A percentile compares a stretch with the other conserved stretches of the same genome.
Conservation (phyloP, 2,797 vertebrate species). For the Telmatherina bonti region DNA sequence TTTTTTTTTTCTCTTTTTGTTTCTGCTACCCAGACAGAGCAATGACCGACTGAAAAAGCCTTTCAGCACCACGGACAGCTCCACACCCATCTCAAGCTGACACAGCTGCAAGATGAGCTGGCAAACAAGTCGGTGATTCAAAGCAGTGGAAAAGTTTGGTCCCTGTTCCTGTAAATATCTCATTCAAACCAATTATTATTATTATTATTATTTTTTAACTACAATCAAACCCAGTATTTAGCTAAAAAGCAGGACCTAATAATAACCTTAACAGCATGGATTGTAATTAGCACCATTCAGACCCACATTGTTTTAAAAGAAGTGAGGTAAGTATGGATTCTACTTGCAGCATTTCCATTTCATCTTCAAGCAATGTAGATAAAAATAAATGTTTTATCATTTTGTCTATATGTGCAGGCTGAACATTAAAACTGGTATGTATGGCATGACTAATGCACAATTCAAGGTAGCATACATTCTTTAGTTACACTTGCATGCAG, state of each 20-base stretch:
- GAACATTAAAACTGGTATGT: background rate
- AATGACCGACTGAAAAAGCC: background rate
- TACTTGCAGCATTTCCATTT: background rate
- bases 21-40: conserved; percentile 12
- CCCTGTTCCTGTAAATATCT: conserved; percentile 2
- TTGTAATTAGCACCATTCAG: background rate
- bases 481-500: background rate
- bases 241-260: conserved; percentile 15
- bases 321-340: background rate
- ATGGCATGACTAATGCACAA: background rate
- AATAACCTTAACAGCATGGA: background rate
- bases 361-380: background rate
- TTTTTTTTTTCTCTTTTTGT: conserved; percentile 29
- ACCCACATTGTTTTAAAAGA: conserved; percentile 5
- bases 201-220: background rate
- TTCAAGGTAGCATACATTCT: background rate
- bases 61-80: conserved; percentile 54
- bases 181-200: background rate
- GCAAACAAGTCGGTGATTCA: conserved; percentile 10
- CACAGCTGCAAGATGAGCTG: conserved; percentile 31
- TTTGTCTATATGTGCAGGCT: background rate
- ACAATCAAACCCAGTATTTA: background rate
- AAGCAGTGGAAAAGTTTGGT: conserved; percentile 22
- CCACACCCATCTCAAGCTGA: conserved; percentile 5
- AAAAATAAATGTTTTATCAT: background rate